These are phyloP conservation scores for Eugnorisma glareosa DNA, from an alignment of 2,888 invertebrate genomes.

Conservation along the genomic window DNA sequence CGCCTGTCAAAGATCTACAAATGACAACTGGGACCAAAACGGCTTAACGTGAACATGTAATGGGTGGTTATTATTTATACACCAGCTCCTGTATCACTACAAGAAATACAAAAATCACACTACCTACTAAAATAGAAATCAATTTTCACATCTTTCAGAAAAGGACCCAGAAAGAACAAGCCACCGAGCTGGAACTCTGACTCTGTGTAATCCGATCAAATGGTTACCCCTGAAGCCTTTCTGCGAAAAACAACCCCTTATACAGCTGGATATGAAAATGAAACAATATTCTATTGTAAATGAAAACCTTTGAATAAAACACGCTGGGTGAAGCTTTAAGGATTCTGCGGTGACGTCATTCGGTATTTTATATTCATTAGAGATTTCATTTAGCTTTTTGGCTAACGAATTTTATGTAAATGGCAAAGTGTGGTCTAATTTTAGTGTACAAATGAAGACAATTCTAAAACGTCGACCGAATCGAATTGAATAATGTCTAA, in stretches of 20 bases:
- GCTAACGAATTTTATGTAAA: constrained; percentile 10
- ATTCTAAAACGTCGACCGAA: background rate
- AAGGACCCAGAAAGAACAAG: background rate
- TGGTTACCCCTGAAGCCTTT: constrained; percentile 18
- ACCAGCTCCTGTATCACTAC: background rate
- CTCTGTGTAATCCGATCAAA: constrained; percentile 36
- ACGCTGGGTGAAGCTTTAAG: constrained; percentile 3
- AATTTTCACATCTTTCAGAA: background rate
- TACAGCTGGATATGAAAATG: constrained; percentile 25
- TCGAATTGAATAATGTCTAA: background rate
- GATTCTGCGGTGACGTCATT: constrained; percentile 33
- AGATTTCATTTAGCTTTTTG: constrained; percentile 18
- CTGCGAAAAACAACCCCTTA: constrained; percentile 13
- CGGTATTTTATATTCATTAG: constrained; percentile 22
- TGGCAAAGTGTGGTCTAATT: background rate
- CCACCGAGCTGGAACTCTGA: too few species aligned
- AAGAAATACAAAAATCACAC: background rate
- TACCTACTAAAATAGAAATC: background rate
- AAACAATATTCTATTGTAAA: constrained; percentile 37
- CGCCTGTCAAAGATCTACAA: too few species aligned
- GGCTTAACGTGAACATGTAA: too few species aligned
- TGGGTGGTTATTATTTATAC: too few species aligned
- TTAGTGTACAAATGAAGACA: background rate
- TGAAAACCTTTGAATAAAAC: constrained; percentile 22
- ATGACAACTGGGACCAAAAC: too few species aligned